Percentiles rank a stretch among this genome's conserved stretches.
phyloP scores from a whole-genome alignment of 2,113 vertebrate species.

The Rhinichthys klamathensis region DNA sequence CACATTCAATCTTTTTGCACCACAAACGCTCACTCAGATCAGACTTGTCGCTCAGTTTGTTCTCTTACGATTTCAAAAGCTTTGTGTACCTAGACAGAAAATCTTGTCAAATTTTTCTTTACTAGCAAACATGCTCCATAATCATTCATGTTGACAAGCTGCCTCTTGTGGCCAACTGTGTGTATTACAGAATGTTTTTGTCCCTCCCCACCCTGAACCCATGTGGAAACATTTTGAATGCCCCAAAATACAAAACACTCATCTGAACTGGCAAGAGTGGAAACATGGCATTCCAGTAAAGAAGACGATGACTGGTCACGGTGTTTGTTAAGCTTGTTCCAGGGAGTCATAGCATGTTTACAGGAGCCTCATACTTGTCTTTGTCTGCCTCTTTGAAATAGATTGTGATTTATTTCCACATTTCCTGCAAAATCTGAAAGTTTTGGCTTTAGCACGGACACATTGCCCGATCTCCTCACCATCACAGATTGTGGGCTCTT shows the following conservation, averaged over 20 bases:
- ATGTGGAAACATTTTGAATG: conserved; percentile 16
- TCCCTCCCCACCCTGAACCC: not conserved
- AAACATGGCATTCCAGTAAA: not conserved
- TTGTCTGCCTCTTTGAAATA: not conserved
- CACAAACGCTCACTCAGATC: not conserved
- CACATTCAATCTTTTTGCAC: not conserved
- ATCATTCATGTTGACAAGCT: not conserved
- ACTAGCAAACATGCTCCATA: not conserved
- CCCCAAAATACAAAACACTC: not conserved
- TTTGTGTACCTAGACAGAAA: not conserved
- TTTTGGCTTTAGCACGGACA: not conserved
- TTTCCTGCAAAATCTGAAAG: not conserved
- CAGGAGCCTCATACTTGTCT: not conserved
- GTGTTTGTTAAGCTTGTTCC: not conserved
- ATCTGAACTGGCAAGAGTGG: not conserved
- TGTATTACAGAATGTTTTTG: not conserved
- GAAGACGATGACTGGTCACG: not conserved
- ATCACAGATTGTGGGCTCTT: not conserved
- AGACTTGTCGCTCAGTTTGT: not conserved
- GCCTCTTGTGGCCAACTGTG: conserved; percentile 1
- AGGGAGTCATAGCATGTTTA: not conserved
- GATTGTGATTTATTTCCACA: not conserved
- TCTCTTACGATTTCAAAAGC: not conserved
- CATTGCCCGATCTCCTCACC: not conserved
- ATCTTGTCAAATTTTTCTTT: not conserved